Base-by-base conservation (phyloP, 2,797 vertebrate genomes). In the Gallinago stenura region DNA sequence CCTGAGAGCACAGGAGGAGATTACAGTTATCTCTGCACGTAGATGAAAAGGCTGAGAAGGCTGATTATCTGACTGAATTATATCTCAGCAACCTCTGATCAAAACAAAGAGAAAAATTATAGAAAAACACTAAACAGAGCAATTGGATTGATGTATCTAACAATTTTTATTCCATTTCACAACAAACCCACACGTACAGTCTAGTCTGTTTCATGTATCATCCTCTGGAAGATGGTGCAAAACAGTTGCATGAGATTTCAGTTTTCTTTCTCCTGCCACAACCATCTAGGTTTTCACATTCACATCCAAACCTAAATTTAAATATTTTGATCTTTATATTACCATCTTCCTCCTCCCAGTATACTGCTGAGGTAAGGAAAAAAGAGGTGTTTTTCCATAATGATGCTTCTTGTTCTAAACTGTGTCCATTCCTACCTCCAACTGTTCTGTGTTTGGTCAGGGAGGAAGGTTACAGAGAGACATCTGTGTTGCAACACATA, bases 41-140 rank as follows among this genome's bases (percentile, higher is more conserved):
- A 64, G 54, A 68, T 48, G 65, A 78, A 78, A 95, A 54, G 39
- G 76, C 62, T 46, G 33, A 89, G 31, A 82, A 94, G 57, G 73
- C 60, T 78, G 75, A 83, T 82, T 85, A 84, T 73, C 57, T n/a
- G 56, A 48, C 53, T 60, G 41, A 91, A 89, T 94, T 93, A 10
- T 37, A 48, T 37, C 69, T 83, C 46, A 45, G 51, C 58, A 89
- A 62, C 33, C 35, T 61, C 62, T 51, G 35, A 87, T 46, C 81
- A 82, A 75, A 75, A 75, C 35, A 66, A 70, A 80, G 33, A 87
- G 35, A 24, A 73, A 61, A 57, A 82, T 56, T 69, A 43, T 6
- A 70, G 72, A 39, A 86, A 91, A 93, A n/a, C n/a, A 56, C 35
- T 66, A 39, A 30, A 53, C 18, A 87, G 30, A 70, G 48, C 19